Conservation (phyloP, 1,140 invertebrate species). For the Scaptomyza hsui region DNA sequence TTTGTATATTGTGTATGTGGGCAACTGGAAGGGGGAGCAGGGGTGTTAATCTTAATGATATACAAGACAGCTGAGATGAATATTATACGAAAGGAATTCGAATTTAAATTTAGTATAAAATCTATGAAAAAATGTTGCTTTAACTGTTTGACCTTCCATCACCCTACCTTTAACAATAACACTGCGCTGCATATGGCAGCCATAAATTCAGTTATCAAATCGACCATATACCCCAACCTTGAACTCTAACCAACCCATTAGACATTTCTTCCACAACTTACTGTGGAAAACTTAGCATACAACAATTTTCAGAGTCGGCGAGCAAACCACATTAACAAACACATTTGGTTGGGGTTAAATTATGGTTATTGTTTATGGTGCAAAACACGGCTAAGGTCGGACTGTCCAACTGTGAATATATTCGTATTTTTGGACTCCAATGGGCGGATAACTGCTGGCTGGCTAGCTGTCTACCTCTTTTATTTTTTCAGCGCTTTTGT, state of each 20-base stretch:
- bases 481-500: slow-evolving; percentile 23
- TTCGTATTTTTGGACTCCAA: slow-evolving; percentile 34
- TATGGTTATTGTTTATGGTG: slow-evolving; percentile 82
- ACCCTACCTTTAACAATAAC: slow-evolving; percentile 3
- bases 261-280: slow-evolving; percentile 4
- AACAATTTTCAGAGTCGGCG: slow-evolving; percentile 25
- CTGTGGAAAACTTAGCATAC: slow-evolving; percentile 39
- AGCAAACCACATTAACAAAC: slow-evolving; percentile 69
- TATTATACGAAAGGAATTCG: no score
- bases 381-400: slow-evolving; percentile 67
- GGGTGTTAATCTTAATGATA: not conserved
- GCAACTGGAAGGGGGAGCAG: not conserved
- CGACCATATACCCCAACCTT: slow-evolving; percentile 2
- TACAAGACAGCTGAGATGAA: not conserved
- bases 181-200: slow-evolving; percentile 27
- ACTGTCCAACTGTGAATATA: slow-evolving; percentile 44
- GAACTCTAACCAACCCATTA: not conserved
- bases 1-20: not conserved
- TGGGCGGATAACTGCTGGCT: slow-evolving; percentile 7
- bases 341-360: slow-evolving; percentile 60
- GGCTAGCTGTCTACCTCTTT: slow-evolving; percentile 30
- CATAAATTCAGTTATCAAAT: slow-evolving; percentile 40
- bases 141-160: not conserved
- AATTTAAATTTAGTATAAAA: no score
- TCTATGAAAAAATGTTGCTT: no score